Base-by-base conservation (phyloP, 2,113 vertebrate genomes). In the Seriola rivoliana region DNA sequence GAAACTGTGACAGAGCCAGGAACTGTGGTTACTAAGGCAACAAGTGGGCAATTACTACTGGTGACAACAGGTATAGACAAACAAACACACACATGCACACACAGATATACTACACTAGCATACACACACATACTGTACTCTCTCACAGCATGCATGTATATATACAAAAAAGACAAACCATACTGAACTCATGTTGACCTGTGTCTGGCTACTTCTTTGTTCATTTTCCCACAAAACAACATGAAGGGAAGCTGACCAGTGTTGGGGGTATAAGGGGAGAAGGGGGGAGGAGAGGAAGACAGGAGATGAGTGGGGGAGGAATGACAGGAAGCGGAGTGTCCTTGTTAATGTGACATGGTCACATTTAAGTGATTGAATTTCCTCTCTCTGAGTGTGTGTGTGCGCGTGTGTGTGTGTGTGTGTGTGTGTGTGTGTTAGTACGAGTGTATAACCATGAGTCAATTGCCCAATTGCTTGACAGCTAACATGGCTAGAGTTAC, bases 281-380 rank as follows among this genome's bases (percentile, higher is more conserved):
- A 32, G n/a, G 68, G 57, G 23, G 64, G 14, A 36, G 54, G 19
- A 25, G 57, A 32, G 48, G 64, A 76, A 75, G 77, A 55, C 40
- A 42, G 81, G 87, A 88, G 85, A 74, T 73, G 82, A 81, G 44
- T 58, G 48, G 79, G 75, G 86, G 79, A 79, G 82, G 86, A 73
- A 55, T 23, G 14, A 73, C 84, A 93, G 93, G 93, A 93, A 93
- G 89, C 19, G 60, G 69, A 80, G 78, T 75, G 89, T 93, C 85
- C 82, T 92, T 90, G 91, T 89, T 92, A 93, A 93, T 90, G 78
- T 89, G 85, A 92, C 89, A 92, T 59, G 34, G 86, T 92, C 89
- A 82, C 89, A 82, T 92, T 90, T 84, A 89, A 92, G 87, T 87
- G 90, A 92, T 88, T 91, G 86, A 68, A 89, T 90, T 92, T 90